These are phyloP conservation scores for Patella ulyssiponensis DNA, from an alignment of 2,888 invertebrate genomes.

Conservation along the genomic window DNA sequence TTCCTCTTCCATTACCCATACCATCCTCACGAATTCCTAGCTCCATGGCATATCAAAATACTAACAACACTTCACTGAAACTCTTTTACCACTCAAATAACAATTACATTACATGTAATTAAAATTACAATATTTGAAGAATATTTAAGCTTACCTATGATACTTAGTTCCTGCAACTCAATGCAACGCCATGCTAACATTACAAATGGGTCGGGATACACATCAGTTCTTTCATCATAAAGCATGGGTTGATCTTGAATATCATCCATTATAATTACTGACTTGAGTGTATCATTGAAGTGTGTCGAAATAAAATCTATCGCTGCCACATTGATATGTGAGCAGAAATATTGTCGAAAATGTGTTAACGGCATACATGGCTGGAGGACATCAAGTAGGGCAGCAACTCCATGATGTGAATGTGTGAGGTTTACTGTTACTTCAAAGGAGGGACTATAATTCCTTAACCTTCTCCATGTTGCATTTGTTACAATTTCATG, in stretches of 20 bases:
- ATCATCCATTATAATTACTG: constrained; percentile 79
- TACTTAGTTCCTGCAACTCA: constrained; percentile 76
- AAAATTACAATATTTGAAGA: background rate
- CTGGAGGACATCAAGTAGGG: constrained; percentile 79
- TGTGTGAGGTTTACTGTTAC: constrained; percentile 79
- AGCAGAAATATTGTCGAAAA: constrained; percentile 83
- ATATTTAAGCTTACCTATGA: constrained; percentile 73
- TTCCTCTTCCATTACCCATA: no score
- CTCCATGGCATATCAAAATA: background rate
- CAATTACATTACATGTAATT: background rate
- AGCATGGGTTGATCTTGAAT: constrained; percentile 47
- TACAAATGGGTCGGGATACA: constrained; percentile 76
- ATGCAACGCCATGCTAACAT: constrained; percentile 80
- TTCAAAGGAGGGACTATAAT: constrained; percentile 76
- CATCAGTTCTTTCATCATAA: constrained; percentile 38
- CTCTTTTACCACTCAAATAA: background rate
- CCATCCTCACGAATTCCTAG: no score
- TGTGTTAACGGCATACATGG: constrained; percentile 82
- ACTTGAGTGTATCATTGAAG: constrained; percentile 73
- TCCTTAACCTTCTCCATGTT: constrained; percentile 78
- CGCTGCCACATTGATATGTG: constrained; percentile 77
- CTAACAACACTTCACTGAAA: constrained; percentile 6
- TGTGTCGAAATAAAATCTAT: constrained; percentile 75
- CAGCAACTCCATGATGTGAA: constrained; percentile 79
- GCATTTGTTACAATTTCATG: constrained; percentile 79